Percentiles rank a stretch among this genome's conserved stretches.
phyloP scores from a whole-genome alignment of 1,140 invertebrate genomes.

The Pseudomyrmex pallidus region DNA sequence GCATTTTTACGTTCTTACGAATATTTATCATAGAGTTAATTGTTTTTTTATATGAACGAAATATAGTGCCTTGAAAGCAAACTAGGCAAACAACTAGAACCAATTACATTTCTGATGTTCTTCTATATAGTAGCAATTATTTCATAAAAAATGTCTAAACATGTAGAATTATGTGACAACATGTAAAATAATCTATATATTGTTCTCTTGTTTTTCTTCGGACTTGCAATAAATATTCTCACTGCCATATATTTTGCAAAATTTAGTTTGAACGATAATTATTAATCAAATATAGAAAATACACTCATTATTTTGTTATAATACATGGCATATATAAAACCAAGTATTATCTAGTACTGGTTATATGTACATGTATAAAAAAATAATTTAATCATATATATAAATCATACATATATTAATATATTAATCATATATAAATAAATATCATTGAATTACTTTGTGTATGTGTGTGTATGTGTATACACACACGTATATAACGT shows the following conservation, averaged over 20 bases:
- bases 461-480: neutral
- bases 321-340: neutral
- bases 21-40: no score
- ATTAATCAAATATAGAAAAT: neutral
- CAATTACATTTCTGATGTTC: no score
- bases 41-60: no score
- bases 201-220: neutral
- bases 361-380: neutral
- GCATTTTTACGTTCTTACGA: no score
- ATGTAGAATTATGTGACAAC: neutral
- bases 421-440: neutral
- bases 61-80: no score
- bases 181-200: neutral
- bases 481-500: neutral
- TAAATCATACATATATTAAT: neutral
- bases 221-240: conserved; percentile 18
- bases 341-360: no score
- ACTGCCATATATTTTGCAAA: conserved; percentile 1
- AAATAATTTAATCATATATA: neutral
- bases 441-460: no score
- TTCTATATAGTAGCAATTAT: no score
- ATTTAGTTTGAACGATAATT: neutral
- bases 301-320: neutral
- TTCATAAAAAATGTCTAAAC: no score
- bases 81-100: no score